Base-by-base conservation (phyloP, 2,888 invertebrate genomes). In the Mycalesis mineus region DNA sequence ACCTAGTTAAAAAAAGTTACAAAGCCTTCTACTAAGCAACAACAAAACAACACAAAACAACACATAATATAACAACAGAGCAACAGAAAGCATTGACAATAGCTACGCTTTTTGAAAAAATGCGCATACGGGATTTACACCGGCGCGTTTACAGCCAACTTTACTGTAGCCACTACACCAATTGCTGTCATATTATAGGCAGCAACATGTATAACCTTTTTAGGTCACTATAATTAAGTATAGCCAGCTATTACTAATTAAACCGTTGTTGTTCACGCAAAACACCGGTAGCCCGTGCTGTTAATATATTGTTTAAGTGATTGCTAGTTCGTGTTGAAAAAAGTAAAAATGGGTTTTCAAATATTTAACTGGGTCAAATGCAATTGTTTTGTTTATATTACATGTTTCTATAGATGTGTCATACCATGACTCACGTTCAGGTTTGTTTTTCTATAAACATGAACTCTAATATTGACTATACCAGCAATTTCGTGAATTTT, bases 181-280 rank as follows among this genome's bases (percentile, higher is more conserved):
- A 2, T 22, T 33, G 13, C 37, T 53, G 28, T 44, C 44, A 44
- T 45, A 53, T 44, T 28, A 45, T 36, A 28, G 7, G 17, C 58
- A 58, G 59, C 11, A 47, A 9, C 29, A 13, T 29, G 28, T 44
- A 29, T 14, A 68, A 61, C 64, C 65, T 73, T 78, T 82, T 78
- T 71, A 74, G 84, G 84, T 80, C 82, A 77, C 66, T 71, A 70
- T 68, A 68, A 72, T 36, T 53, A 53, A 22, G 11, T 53, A 52
- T 42, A 52, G 40, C 52, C n/a, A 33, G 39, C 42, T 42, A 45
- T 36, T 53, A 45, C 69, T 80, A 80, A 70, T 72, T 69, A 68
- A 64, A 65, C 55, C 56, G 59, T 51, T 37, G 54, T 39, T 55
- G 59, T 62, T 63, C 67, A 69, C 67, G 67, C 65, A 65, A 67